Conservation (phyloP, 2,888 invertebrate species). For the Pyrrhia umbra region DNA sequence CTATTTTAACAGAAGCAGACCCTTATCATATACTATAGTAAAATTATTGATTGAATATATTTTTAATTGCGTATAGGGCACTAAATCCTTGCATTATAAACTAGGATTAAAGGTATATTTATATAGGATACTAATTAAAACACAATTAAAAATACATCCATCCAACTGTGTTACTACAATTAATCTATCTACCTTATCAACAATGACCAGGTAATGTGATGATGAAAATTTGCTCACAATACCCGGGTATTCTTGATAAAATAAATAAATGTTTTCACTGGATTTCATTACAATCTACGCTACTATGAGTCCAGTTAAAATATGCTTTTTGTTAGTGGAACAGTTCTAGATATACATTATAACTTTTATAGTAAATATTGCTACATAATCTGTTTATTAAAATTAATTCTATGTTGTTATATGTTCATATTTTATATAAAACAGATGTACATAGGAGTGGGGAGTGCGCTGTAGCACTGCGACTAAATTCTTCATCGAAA, state of each 20-base stretch:
- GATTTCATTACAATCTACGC: slow-evolving; percentile 37
- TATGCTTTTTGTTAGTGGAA: slow-evolving; percentile 61
- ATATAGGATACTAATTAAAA: slow-evolving; percentile 32
- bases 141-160: slow-evolving; percentile 60
- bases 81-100: slow-evolving; percentile 21
- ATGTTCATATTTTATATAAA: slow-evolving; percentile 48
- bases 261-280: slow-evolving; percentile 37
- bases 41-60: slow-evolving; percentile 53
- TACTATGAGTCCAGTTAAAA: slow-evolving; percentile 38
- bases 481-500: slow-evolving; percentile 7
- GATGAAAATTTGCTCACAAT: slow-evolving; percentile 7
- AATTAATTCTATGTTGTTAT: slow-evolving; percentile 58
- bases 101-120: slow-evolving; percentile 23
- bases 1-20: slow-evolving; percentile 29
- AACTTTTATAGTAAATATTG: slow-evolving; percentile 61
- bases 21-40: slow-evolving; percentile 22
- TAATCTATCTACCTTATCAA: slow-evolving; percentile 27
- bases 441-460: slow-evolving; percentile 55
- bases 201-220: slow-evolving; percentile 24
- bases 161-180: slow-evolving; percentile 41
- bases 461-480: slow-evolving; percentile 43
- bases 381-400: slow-evolving; percentile 52
- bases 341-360: slow-evolving; percentile 61
- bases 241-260: slow-evolving; percentile 27
- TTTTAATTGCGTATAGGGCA: slow-evolving; percentile 46